Conservation (phyloP, 2,113 vertebrate genomes). For the Cottus gobio region DNA sequence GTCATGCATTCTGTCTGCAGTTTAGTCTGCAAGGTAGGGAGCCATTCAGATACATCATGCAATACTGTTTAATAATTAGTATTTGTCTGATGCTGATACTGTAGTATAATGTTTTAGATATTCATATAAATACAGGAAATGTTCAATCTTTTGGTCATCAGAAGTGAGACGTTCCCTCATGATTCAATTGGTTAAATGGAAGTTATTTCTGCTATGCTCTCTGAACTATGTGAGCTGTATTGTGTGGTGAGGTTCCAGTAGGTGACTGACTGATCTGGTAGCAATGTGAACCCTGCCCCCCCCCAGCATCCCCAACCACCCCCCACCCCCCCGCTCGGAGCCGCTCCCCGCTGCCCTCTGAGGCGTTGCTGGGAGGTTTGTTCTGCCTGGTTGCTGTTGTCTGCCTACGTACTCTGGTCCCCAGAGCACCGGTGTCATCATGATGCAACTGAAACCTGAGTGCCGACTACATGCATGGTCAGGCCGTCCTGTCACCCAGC, state of each 20-base stretch:
- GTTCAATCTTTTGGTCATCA: neutral
- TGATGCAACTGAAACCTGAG: conserved; percentile 73
- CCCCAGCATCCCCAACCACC: conserved; percentile 1
- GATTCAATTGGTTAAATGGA: neutral
- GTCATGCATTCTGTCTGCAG: neutral
- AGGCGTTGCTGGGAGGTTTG: conserved; percentile 58
- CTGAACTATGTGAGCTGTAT: neutral
- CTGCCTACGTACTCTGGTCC: conserved; percentile 49
- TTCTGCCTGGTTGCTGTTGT: conserved; percentile 71
- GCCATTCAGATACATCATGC: neutral
- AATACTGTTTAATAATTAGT: neutral
- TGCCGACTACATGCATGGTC: conserved; percentile 74
- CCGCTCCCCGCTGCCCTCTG: conserved; percentile 45
- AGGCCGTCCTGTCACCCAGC: conserved; percentile 69
- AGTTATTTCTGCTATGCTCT: neutral
- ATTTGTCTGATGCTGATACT: neutral
- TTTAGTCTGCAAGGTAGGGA: too few relatives aligned
- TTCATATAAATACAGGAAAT: neutral
- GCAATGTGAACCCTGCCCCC: conserved; percentile 28
- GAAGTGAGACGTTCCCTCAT: neutral
- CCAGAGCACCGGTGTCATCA: conserved; percentile 64
- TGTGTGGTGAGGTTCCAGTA: conserved; percentile 5
- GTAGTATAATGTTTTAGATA: neutral
- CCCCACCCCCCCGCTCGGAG: conserved; percentile 23
- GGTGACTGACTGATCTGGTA: conserved; percentile 45